A percentile compares a stretch with the other conserved stretches of the same genome.
Conservation (phyloP, 2,797 vertebrate genomes). For the Chiroxiphia lanceolata region DNA sequence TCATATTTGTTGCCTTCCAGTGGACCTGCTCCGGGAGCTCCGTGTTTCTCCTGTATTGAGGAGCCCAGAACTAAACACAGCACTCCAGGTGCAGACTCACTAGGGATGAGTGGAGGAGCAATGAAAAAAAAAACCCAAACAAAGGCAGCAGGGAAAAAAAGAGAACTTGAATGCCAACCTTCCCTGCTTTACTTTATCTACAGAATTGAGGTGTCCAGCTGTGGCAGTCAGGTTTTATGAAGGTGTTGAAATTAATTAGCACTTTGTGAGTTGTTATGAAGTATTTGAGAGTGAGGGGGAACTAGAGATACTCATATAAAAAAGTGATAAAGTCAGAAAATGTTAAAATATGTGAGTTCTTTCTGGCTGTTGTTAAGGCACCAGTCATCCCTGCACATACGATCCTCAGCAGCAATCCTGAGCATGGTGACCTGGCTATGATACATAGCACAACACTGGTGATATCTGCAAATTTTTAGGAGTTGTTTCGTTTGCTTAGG, state of each 20-base stretch:
- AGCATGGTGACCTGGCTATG: background rate
- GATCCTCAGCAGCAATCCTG: background rate
- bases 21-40: background rate
- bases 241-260: background rate
- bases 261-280: background rate
- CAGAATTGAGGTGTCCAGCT: background rate
- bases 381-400: fast-evolving
- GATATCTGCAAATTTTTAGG: background rate
- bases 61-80: background rate
- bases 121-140: too few relatives aligned
- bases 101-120: background rate
- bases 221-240: background rate
- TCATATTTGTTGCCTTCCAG: background rate
- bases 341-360: background rate
- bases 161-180: background rate
- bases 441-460: background rate
- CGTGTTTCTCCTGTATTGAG: background rate
- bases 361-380: background rate
- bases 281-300: background rate
- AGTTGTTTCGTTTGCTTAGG: background rate
- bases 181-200: background rate
- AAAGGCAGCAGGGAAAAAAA: background rate
- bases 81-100: background rate
- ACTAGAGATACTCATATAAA: background rate
- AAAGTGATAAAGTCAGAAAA: background rate